Conservation (phyloP, 2,113 vertebrate species). For the Scartelaos histophorus region DNA sequence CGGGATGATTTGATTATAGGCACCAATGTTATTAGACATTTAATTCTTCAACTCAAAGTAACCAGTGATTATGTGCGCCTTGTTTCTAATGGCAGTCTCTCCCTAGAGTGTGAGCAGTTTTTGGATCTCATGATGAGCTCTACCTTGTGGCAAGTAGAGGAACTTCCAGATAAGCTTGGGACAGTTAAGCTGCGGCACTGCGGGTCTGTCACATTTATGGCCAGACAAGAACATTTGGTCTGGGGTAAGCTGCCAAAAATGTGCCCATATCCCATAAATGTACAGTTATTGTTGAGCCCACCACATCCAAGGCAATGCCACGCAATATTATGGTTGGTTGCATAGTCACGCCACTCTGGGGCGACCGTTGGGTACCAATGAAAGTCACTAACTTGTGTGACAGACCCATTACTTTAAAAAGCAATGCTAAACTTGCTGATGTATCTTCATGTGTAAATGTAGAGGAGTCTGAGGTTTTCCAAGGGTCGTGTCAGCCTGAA, state of each 20-base stretch:
- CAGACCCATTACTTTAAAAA: slow-evolving; percentile 23
- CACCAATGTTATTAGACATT: slow-evolving; percentile 6
- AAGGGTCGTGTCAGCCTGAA: not conserved
- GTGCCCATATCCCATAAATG: slow-evolving; percentile 7
- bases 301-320: slow-evolving; percentile 7
- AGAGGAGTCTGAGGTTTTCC: not conserved
- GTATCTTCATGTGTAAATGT: slow-evolving; percentile 25
- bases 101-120: slow-evolving; percentile 5
- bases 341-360: slow-evolving; percentile 13
- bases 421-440: slow-evolving; percentile 42
- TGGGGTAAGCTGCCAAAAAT: slow-evolving; percentile 25
- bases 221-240: slow-evolving; percentile 25
- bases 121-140: slow-evolving; percentile 6
- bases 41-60: slow-evolving; percentile 9
- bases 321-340: slow-evolving; percentile 16
- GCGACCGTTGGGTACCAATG: slow-evolving; percentile 41
- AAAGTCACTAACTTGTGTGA: slow-evolving; percentile 24
- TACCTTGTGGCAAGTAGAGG: not conserved
- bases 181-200: slow-evolving; percentile 12
- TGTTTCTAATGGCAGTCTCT: slow-evolving; percentile 5
- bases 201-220: slow-evolving; percentile 10
- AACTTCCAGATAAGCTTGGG: not conserved
- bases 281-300: slow-evolving; percentile 16
- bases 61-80: slow-evolving; percentile 8
- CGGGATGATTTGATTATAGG: slow-evolving; percentile 21